A percentile compares a stretch with the other conserved stretches of the same genome.
Conservation (phyloP, 2,797 vertebrate genomes). For the Cossypha heuglini region DNA sequence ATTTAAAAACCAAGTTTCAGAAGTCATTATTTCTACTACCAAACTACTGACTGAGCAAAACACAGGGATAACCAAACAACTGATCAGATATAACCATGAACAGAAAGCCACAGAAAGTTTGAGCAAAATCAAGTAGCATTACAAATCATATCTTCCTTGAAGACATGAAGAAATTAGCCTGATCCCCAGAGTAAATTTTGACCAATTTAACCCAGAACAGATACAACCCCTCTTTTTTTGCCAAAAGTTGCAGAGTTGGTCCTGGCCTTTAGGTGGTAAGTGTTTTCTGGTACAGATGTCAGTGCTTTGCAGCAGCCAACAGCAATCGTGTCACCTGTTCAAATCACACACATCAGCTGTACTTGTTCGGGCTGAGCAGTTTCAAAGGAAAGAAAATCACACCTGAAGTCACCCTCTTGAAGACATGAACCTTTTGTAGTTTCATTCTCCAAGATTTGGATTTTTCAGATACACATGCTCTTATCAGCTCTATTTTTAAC, state of each 20-base stretch:
- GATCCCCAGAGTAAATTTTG: background rate
- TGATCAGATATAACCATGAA: background rate
- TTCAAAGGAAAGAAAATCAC: constrained; percentile 9
- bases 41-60: background rate
- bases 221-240: background rate
- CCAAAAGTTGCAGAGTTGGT: background rate
- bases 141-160: background rate
- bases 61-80: background rate
- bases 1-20: background rate
- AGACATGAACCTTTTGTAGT: constrained; percentile 42
- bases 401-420: constrained; percentile 47
- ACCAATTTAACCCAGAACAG: background rate
- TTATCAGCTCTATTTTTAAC: constrained; percentile 82
- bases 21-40: background rate
- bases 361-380: background rate
- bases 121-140: background rate
- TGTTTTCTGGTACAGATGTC: background rate
- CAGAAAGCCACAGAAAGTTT: background rate
- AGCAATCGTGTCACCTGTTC: background rate
- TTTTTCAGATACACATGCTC: constrained; percentile 71
- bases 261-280: background rate
- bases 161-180: background rate
- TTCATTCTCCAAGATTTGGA: constrained; percentile 61
- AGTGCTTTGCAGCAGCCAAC: background rate
- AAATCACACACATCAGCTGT: background rate